phyloP scores from a whole-genome alignment of 30 jellyfish, hydroid and myxozoan genomes.

The Chrysaora quinquecirrha region DNA sequence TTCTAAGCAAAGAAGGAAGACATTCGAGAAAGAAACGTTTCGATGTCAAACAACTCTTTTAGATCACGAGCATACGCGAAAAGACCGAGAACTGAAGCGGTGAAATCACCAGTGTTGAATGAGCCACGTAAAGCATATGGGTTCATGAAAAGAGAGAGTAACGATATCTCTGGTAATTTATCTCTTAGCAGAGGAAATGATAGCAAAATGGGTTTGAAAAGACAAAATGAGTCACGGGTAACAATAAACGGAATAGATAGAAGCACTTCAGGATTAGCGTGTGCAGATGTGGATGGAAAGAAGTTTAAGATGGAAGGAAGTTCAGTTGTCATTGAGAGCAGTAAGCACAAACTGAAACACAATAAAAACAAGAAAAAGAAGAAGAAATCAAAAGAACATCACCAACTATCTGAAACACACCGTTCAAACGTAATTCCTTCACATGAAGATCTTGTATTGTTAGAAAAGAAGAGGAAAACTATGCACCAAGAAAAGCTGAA shows the following conservation, averaged over 20 bases:
- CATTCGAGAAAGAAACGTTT: conserved; percentile 49
- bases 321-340: neutral
- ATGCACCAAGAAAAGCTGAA: no score
- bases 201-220: no score
- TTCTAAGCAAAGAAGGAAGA: conserved; percentile 48
- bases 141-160: no score
- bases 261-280: no score
- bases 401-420: no score
- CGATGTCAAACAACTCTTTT: conserved; percentile 51
- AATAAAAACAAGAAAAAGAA: neutral
- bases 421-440: neutral
- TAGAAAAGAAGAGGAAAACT: neutral
- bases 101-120: neutral
- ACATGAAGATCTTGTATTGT: neutral
- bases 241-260: no score
- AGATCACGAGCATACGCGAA: conserved; percentile 26
- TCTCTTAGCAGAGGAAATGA: no score
- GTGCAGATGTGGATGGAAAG: no score
- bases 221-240: no score
- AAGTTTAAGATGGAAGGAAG: no score
- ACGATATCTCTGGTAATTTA: no score
- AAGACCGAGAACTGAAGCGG: conserved; percentile 10
- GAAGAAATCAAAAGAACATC: neutral
- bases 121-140: no score
- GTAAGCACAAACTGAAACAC: neutral